Percentiles rank a stretch among this genome's conserved stretches.
Conservation (phyloP, 2,113 vertebrate genomes). For the human (Homo sapiens) region DNA sequence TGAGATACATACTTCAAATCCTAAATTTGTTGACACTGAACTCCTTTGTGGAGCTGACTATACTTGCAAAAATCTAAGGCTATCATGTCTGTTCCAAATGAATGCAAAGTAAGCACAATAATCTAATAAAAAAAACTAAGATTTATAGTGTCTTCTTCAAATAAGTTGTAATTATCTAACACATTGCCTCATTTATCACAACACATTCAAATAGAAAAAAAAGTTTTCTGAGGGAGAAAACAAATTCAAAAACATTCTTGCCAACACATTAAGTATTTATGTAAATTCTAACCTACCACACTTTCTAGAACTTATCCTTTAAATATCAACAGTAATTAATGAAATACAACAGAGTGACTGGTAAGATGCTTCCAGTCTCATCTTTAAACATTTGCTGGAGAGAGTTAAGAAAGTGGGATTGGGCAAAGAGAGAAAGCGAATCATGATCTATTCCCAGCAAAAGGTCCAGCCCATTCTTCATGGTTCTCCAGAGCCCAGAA, state of each 20-base stretch:
- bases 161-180: constrained; percentile 18
- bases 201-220: constrained; percentile 23
- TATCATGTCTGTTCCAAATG: not conserved
- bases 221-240: constrained; percentile 22
- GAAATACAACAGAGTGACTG: not conserved
- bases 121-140: constrained; percentile 27
- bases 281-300: not conserved
- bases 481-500: not conserved
- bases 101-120: constrained; percentile 21
- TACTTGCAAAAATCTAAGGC: not conserved
- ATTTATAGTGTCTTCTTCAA: constrained; percentile 50
- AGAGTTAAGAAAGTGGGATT: not conserved
- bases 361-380: not conserved
- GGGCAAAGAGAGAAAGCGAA: not conserved
- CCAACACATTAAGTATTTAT: constrained; percentile 37
- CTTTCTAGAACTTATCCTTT: constrained; percentile 36
- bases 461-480: accelerated
- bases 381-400: not conserved
- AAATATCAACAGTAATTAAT: constrained; percentile 21
- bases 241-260: constrained; percentile 44
- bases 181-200: constrained; percentile 62
- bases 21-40: not conserved
- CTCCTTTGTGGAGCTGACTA: not conserved
- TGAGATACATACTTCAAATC: not conserved
- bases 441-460: no score